Evolutionary conservation across 2,888 invertebrate species (phyloP).

Genomic region (Melanophora roralis): DNA sequence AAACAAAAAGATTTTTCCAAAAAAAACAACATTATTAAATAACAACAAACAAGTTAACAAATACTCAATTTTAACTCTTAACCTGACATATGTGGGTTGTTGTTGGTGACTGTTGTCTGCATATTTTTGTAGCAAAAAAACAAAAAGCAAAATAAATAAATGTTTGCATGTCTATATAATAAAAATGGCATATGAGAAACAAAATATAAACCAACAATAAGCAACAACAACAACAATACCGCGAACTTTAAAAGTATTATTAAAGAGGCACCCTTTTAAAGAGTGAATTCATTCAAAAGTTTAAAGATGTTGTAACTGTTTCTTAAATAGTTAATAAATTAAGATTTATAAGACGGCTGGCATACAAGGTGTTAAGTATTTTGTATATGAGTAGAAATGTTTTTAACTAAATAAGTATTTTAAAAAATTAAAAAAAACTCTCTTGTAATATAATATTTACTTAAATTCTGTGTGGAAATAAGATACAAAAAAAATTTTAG

Average conservation of each 20-base stretch:
- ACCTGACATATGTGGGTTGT: conserved; percentile 63
- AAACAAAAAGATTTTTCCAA: conserved; percentile 20
- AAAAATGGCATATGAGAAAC: conserved; percentile 54
- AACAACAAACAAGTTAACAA: conserved; percentile 46
- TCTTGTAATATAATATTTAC: too few species aligned
- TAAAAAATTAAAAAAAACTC: too few species aligned
- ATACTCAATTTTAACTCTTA: conserved; percentile 61
- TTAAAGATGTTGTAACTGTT: conserved; percentile 8
- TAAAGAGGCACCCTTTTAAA: conserved; percentile 24
- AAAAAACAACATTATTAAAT: conserved; percentile 1
- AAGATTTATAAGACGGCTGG: too few species aligned
- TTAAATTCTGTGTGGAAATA: too few species aligned
- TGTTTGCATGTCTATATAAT: conserved; percentile 56
- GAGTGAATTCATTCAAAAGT: conserved; percentile 43
- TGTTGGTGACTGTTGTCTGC: conserved; percentile 63
- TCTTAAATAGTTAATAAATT: background rate
- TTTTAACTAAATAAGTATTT: too few species aligned
- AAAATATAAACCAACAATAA: conserved; percentile 29
- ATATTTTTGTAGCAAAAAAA: conserved; percentile 55
- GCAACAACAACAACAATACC: conserved; percentile 15
- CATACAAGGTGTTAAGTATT: too few species aligned
- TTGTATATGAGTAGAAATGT: too few species aligned
- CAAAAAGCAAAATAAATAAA: conserved; percentile 18
- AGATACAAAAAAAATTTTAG: too few species aligned
- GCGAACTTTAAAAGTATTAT: conserved; percentile 23